phyloP scores from a whole-genome alignment of 2,113 vertebrate species.

The Oncorhynchus clarkii region DNA sequence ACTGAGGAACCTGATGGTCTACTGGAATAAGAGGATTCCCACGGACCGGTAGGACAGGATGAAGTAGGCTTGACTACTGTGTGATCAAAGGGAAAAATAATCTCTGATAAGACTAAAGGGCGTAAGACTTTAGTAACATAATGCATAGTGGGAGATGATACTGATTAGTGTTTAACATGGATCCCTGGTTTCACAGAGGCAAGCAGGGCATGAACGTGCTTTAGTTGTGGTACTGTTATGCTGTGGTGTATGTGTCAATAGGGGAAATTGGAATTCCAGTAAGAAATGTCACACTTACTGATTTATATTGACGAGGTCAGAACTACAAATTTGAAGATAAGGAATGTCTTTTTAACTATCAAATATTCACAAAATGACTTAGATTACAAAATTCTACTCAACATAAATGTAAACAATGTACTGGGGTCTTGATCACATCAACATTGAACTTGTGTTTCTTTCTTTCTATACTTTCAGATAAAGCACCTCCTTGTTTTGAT shows the following conservation, averaged over 20 bases:
- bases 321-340: too few species aligned
- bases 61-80: conserved; percentile 34
- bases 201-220: background rate
- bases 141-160: background rate
- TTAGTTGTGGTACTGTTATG: background rate
- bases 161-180: background rate
- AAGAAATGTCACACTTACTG: too few species aligned
- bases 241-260: background rate
- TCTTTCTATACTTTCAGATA: too few species aligned
- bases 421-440: too few species aligned
- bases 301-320: too few species aligned
- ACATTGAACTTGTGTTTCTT: too few species aligned
- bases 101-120: background rate
- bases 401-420: too few species aligned
- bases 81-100: too few species aligned
- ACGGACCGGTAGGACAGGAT: conserved; percentile 8
- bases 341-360: too few species aligned
- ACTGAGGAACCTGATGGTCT: conserved; percentile 26
- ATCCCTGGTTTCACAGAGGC: background rate
- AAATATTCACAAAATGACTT: too few species aligned
- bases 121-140: background rate
- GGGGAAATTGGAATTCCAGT: background rate
- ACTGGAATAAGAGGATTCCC: conserved; percentile 16
- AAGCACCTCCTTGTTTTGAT: background rate
- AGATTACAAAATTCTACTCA: too few species aligned